A percentile compares a stretch with the other conserved stretches of the same genome.
These are phyloP conservation scores for Nasonia oneida DNA, from an alignment of 2,888 invertebrate species.

Conservation along the genomic window DNA sequence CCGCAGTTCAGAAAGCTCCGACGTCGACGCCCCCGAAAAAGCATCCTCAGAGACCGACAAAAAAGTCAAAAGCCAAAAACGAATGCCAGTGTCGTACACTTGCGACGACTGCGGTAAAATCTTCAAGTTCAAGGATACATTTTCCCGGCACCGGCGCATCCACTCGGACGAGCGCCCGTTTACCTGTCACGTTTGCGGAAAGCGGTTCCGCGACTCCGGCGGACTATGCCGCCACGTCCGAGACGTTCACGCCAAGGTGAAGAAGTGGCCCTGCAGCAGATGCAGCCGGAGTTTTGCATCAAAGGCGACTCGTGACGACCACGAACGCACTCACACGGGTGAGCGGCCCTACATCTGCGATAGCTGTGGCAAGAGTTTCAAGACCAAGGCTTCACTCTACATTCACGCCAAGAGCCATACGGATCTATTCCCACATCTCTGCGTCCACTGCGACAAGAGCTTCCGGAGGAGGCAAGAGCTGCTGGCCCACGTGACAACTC, in stretches of 20 bases:
- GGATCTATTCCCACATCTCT: conserved; percentile 78
- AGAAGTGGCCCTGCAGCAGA: conserved; percentile 75
- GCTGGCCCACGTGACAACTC: conserved; percentile 80
- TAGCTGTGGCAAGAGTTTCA: conserved; percentile 80
- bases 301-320: conserved; percentile 77
- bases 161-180: conserved; percentile 77
- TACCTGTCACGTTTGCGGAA: conserved; percentile 78
- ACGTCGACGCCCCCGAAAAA: not conserved
- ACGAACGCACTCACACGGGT: conserved; percentile 76
- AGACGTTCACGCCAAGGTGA: conserved; percentile 76
- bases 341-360: conserved; percentile 78
- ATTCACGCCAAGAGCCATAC: conserved; percentile 80
- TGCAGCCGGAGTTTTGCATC: conserved; percentile 76
- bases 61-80: not conserved
- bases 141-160: conserved; percentile 79
- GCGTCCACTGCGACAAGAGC: conserved; percentile 80
- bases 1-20: not conserved
- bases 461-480: conserved; percentile 82
- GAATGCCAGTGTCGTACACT: not conserved
- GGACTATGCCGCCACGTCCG: conserved; percentile 76
- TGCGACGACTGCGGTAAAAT: conserved; percentile 80
- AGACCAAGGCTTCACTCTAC: conserved; percentile 78
- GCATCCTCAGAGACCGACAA: not conserved
- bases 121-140: conserved; percentile 80
- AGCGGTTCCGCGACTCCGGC: conserved; percentile 77